These are phyloP conservation scores for Drosophila borborema DNA, from an alignment of 2,888 invertebrate species.

Conservation along the genomic window DNA sequence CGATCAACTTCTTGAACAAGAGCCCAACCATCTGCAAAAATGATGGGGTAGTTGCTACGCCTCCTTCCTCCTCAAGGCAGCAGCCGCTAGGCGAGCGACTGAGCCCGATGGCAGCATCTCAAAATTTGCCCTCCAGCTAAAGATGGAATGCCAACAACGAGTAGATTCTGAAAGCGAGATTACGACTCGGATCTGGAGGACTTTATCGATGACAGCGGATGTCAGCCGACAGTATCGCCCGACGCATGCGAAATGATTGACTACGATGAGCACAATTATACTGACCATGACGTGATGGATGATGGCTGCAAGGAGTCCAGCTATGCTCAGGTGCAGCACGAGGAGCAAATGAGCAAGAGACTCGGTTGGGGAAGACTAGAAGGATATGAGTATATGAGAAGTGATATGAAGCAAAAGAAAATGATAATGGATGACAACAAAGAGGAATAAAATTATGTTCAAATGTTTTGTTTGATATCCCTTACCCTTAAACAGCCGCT, in stretches of 20 bases:
- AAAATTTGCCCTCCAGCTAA: too few relatives aligned
- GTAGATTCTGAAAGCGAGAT: neutral
- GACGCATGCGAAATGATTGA: slow-evolving; percentile 96
- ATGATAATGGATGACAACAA: slow-evolving; percentile 69
- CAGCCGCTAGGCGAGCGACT: too few relatives aligned
- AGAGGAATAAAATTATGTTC: neutral
- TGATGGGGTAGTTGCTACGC: too few relatives aligned
- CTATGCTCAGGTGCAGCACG: slow-evolving; percentile 93
- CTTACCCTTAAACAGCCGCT: slow-evolving; percentile 95
- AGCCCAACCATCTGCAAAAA: too few relatives aligned
- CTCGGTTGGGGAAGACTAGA: slow-evolving; percentile 96
- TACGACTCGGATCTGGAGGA: slow-evolving; percentile 90
- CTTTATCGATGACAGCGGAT: slow-evolving; percentile 95
- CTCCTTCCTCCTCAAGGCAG: too few relatives aligned
- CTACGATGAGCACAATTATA: slow-evolving; percentile 90
- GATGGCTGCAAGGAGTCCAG: slow-evolving; percentile 94
- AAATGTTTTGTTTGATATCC: too few relatives aligned
- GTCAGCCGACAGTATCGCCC: slow-evolving; percentile 90
- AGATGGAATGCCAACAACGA: neutral
- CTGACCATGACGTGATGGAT: slow-evolving; percentile 90
- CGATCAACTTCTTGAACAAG: too few relatives aligned
- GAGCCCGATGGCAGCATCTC: too few relatives aligned
- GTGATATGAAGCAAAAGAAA: slow-evolving; percentile 92
- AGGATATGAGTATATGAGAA: too few relatives aligned
- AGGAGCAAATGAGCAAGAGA: slow-evolving; percentile 93